Percentiles rank a stretch among this genome's conserved stretches.
Conservation (phyloP, 1,140 invertebrate species). For the Aphelinus certus region DNA sequence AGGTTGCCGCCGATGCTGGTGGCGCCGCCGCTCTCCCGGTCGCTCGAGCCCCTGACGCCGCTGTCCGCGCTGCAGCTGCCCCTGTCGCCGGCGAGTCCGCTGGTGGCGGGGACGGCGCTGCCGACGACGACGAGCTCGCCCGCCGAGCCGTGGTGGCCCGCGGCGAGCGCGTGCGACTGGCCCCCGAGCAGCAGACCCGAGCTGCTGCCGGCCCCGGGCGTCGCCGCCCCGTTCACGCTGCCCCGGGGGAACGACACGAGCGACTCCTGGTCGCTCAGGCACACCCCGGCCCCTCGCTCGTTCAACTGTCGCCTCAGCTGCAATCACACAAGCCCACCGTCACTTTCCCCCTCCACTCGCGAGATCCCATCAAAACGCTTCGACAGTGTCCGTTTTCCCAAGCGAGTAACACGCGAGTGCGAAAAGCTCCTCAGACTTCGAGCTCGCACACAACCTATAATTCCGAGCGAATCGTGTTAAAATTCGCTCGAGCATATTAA, state of each 20-base stretch:
- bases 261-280: constrained; percentile 67
- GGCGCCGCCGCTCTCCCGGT: constrained; percentile 78
- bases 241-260: constrained; percentile 61
- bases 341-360: no score
- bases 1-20: constrained; percentile 79
- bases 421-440: no score
- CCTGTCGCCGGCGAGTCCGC: constrained; percentile 73
- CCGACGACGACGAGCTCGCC: constrained; percentile 61
- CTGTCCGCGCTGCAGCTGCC: constrained; percentile 90
- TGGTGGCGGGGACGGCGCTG: constrained; percentile 51
- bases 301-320: constrained; percentile 67
- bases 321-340: constrained; percentile 4
- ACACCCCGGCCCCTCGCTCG: constrained; percentile 67
- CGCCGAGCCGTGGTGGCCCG: constrained; percentile 58
- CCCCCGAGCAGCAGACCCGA: constrained; percentile 68
- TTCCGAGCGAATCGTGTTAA: no score
- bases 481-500: no score
- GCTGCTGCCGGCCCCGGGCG: constrained; percentile 67
- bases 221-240: constrained; percentile 69
- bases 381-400: no score
- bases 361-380: no score
- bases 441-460: no score
- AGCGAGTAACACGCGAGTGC: no score
- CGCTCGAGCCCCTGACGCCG: constrained; percentile 83
- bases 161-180: constrained; percentile 63